These are phyloP conservation scores for Distichodus sexfasciatus DNA, from an alignment of 2,797 vertebrate species.

Conservation along the genomic window DNA sequence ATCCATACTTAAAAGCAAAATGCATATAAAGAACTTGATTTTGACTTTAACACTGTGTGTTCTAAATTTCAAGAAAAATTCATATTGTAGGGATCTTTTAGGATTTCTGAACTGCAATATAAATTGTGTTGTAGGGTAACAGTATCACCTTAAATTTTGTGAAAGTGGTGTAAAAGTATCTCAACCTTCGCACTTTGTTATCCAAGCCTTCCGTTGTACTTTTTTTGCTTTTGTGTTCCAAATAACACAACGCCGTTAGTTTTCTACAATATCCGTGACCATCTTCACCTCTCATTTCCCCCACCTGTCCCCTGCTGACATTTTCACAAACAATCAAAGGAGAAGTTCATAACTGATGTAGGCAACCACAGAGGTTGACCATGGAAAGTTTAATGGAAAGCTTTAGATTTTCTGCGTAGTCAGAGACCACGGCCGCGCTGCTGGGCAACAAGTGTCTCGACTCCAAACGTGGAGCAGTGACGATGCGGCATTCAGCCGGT, in stretches of 20 bases:
- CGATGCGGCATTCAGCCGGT: not conserved
- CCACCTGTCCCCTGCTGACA: not conserved
- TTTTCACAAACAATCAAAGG: conserved; percentile 2
- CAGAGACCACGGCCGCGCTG: not conserved
- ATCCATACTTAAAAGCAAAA: too few species aligned
- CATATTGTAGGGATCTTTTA: too few species aligned
- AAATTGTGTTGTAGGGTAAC: too few species aligned
- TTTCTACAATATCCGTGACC: not conserved
- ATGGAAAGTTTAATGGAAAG: not conserved
- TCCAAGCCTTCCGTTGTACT: not conserved
- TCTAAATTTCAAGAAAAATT: too few species aligned
- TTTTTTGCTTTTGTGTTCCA: not conserved
- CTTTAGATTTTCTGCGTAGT: conserved; percentile 8
- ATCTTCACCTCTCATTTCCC: not conserved
- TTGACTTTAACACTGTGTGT: too few species aligned
- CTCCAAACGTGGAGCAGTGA: not conserved
- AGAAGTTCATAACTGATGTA: not conserved
- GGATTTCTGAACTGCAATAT: too few species aligned
- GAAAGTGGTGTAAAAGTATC: too few species aligned
- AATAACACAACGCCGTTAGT: not conserved
- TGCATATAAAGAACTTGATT: too few species aligned
- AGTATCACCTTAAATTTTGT: too few species aligned
- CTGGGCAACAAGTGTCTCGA: not conserved
- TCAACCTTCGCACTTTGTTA: too few species aligned
- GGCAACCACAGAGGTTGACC: not conserved